Evolutionary conservation across 1,140 invertebrate genomes (phyloP).

Genomic region (Meloidogyne chitwoodi): DNA sequence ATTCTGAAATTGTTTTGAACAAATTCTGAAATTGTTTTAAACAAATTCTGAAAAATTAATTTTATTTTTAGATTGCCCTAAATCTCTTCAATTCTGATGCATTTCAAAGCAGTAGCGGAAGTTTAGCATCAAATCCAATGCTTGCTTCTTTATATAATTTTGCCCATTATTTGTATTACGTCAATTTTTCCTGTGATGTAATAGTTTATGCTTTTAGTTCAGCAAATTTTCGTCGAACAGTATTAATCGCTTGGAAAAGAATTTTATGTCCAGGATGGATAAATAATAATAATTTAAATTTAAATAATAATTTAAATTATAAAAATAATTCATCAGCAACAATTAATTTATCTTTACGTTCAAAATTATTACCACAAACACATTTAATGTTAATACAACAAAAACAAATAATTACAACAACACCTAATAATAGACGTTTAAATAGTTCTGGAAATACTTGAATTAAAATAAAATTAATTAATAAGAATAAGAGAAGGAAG

Average conservation of each 20-base stretch:
- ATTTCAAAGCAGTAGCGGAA: conserved; percentile 31
- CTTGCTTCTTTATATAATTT: conserved; percentile 47
- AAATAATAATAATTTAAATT: not conserved
- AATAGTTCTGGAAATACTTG: too few species aligned
- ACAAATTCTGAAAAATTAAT: not conserved
- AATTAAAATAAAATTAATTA: too few species aligned
- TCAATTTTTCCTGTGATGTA: conserved; percentile 58
- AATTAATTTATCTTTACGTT: not conserved
- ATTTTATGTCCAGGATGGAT: conserved; percentile 39
- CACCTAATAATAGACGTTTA: too few species aligned
- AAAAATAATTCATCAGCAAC: not conserved
- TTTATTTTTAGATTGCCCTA: conserved; percentile 20
- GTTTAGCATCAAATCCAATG: conserved; percentile 27
- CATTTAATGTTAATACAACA: too few species aligned
- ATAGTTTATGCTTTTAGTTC: conserved; percentile 59
- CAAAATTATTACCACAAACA: not conserved
- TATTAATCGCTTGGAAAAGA: conserved; percentile 43
- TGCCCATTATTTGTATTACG: conserved; percentile 58
- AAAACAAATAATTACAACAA: too few species aligned
- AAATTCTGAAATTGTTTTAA: too few species aligned
- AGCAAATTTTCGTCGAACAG: conserved; percentile 56
- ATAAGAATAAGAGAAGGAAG: too few species aligned
- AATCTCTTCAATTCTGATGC: conserved; percentile 43
- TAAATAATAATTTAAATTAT: not conserved
- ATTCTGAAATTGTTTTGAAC: too few species aligned